Percentiles rank a stretch among this genome's conserved stretches.
phyloP scores from a whole-genome alignment of 2,113 vertebrate genomes.

The Mirza zaza region DNA sequence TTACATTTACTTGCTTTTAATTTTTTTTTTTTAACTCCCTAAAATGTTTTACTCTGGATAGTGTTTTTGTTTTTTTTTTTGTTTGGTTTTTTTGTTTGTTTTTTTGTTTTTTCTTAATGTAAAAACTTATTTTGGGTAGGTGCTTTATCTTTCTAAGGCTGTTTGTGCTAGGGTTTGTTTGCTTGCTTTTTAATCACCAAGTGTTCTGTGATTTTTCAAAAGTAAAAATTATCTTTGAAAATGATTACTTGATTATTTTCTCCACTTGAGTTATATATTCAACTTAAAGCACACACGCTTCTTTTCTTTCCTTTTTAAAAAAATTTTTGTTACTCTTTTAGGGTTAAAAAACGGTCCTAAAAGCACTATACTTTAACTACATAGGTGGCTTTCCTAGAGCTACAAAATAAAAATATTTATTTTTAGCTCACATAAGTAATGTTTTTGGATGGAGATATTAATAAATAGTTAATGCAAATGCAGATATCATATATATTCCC shows the following conservation, averaged over 20 bases:
- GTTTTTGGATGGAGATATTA: neutral
- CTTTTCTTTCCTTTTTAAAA: neutral
- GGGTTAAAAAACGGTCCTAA: neutral
- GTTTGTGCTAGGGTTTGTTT: neutral
- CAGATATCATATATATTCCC: neutral
- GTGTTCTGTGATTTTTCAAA: constrained; percentile 23
- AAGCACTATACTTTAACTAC: neutral
- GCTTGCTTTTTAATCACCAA: neutral
- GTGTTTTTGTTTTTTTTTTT: no score
- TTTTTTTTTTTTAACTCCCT: neutral
- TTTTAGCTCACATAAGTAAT: neutral
- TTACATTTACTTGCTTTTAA: neutral
- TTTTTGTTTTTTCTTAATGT: neutral
- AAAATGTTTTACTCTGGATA: constrained; percentile 9
- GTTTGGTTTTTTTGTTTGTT: no score
- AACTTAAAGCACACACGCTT: neutral
- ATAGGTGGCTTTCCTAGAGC: neutral
- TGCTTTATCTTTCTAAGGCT: neutral
- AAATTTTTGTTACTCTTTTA: neutral
- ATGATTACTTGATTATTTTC: constrained; percentile 33
- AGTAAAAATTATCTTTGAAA: constrained; percentile 24
- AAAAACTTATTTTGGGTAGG: constrained; percentile 2
- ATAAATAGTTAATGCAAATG: neutral
- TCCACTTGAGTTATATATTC: constrained; percentile 26
- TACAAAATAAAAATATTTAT: constrained; percentile 45